Percentiles rank a stretch among this genome's conserved stretches.
phyloP scores from a whole-genome alignment of 2,888 invertebrate genomes.

The Tiphia femorata region DNA sequence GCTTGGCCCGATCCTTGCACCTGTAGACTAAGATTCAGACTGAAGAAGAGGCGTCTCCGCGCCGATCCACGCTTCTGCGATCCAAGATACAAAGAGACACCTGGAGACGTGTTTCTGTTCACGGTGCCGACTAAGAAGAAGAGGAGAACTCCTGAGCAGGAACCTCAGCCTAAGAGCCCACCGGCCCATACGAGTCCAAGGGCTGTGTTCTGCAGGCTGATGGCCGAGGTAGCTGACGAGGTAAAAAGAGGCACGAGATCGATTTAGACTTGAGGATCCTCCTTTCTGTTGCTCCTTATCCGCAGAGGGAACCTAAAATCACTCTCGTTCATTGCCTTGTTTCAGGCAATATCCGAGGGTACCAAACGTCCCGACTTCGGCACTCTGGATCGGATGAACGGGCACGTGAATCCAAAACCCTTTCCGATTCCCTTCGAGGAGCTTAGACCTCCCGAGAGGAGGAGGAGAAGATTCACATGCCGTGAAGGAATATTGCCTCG shows the following conservation, averaged over 20 bases:
- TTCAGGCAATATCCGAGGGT: too few species aligned
- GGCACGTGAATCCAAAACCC: too few species aligned
- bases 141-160: neutral
- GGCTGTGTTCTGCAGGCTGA: slow-evolving; percentile 10
- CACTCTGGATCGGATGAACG: too few species aligned
- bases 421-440: slow-evolving; percentile 28
- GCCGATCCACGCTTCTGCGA: slow-evolving; percentile 39
- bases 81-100: slow-evolving; percentile 33
- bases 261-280: too few species aligned
- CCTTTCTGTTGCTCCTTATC: too few species aligned
- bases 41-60: neutral
- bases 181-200: slow-evolving; percentile 22
- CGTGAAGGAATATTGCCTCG: slow-evolving; percentile 11
- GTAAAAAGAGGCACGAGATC: too few species aligned
- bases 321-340: too few species aligned
- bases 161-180: too few species aligned
- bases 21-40: neutral
- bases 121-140: slow-evolving; percentile 5
- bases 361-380: too few species aligned
- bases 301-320: too few species aligned
- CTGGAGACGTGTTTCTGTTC: slow-evolving; percentile 14
- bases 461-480: neutral
- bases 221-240: neutral
- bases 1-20: slow-evolving; percentile 8
- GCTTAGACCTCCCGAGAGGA: slow-evolving; percentile 18